A percentile compares a stretch with the other conserved stretches of the same genome.
phyloP scores from a whole-genome alignment of 2,113 vertebrate genomes.

The Malurus elegans region DNA sequence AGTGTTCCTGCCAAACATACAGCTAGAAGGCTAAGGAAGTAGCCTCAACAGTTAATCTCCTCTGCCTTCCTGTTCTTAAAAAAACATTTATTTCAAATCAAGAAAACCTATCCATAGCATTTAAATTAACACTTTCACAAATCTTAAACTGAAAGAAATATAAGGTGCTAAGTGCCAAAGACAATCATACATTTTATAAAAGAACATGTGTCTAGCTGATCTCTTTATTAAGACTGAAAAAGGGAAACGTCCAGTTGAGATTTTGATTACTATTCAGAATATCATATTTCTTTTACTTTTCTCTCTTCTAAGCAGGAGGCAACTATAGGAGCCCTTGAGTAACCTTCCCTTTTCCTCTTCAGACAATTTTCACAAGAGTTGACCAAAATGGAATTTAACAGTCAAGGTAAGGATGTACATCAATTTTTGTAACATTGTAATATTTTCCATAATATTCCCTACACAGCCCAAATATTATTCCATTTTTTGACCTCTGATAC shows the following conservation, averaged over 20 bases:
- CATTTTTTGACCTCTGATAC: conserved; percentile 47
- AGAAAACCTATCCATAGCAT: background rate
- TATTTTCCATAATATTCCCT: conserved; percentile 53
- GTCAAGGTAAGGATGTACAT: background rate
- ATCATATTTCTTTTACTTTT: background rate
- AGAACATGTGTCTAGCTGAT: background rate
- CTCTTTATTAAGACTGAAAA: background rate
- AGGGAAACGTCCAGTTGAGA: background rate
- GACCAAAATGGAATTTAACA: conserved; percentile 29
- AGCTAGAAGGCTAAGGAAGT: background rate
- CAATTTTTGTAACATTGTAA: conserved; percentile 29
- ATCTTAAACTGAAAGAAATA: background rate
- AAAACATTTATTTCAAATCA: background rate
- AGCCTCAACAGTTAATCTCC: background rate
- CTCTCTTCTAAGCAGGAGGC: background rate
- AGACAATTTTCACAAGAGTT: background rate
- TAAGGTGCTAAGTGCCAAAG: background rate
- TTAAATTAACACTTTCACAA: background rate
- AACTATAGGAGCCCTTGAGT: background rate
- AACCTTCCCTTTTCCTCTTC: background rate
- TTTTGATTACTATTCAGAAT: background rate
- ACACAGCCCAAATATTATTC: conserved; percentile 28
- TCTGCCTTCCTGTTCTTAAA: background rate
- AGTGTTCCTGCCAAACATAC: background rate
- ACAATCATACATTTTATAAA: background rate